A percentile compares a stretch with the other conserved stretches of the same genome.
phyloP scores from a whole-genome alignment of 2,888 invertebrate species.

The Zeuzera pyrina region DNA sequence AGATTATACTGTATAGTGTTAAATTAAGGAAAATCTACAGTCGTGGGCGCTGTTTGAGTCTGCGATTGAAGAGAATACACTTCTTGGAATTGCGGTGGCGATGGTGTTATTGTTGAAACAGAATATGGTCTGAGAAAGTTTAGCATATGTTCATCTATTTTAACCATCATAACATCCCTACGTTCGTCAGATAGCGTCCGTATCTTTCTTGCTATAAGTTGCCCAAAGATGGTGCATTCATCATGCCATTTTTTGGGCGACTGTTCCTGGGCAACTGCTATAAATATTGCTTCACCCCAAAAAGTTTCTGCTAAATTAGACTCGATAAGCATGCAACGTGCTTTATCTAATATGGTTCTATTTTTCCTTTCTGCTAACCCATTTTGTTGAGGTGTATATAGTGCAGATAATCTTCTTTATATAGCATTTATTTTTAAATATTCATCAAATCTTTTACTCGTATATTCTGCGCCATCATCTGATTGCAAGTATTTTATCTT shows the following conservation, averaged over 20 bases:
- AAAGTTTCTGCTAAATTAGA: conserved; percentile 2
- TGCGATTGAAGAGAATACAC: too few relatives aligned
- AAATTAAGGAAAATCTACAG: too few relatives aligned
- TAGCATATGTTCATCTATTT: not conserved
- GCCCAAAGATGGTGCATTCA: not conserved
- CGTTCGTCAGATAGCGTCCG: not conserved
- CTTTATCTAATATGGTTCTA: conserved; percentile 6
- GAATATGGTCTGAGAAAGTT: not conserved
- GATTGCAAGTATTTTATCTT: conserved; percentile 6
- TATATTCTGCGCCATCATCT: conserved; percentile 7
- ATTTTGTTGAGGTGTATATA: conserved; percentile 5
- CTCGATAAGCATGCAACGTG: conserved; percentile 4
- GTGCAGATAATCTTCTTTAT: conserved; percentile 1
- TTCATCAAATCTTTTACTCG: conserved; percentile 3
- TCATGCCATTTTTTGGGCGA: not conserved
- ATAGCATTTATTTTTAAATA: conserved; percentile 4
- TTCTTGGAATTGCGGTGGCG: not conserved
- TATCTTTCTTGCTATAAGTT: not conserved
- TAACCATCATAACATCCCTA: not conserved
- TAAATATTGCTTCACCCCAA: conserved; percentile 9
- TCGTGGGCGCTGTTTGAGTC: too few relatives aligned
- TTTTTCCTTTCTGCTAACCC: conserved; percentile 8
- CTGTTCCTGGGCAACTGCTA: too few relatives aligned
- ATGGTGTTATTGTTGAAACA: not conserved
- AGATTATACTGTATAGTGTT: too few relatives aligned